These are phyloP conservation scores for Anoura caudifer DNA, from an alignment of 2,113 vertebrate species.

Conservation along the genomic window DNA sequence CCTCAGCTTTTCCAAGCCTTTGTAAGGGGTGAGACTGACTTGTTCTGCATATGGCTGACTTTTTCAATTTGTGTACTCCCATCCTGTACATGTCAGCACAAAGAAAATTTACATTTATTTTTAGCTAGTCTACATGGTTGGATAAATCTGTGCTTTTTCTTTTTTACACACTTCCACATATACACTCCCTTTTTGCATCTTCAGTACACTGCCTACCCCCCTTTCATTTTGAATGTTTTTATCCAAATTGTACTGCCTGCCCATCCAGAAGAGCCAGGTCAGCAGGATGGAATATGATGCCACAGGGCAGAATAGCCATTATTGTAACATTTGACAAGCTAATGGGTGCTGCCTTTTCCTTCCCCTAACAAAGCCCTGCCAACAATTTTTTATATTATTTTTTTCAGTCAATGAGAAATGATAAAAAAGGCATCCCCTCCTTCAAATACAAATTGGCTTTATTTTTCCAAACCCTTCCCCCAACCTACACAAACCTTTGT, in stretches of 20 bases:
- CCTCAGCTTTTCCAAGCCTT: background rate
- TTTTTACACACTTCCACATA: background rate
- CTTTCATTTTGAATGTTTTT: background rate
- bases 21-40: background rate
- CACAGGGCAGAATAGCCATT: background rate
- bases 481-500: background rate
- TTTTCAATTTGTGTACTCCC: background rate
- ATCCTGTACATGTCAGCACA: background rate
- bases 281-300: background rate
- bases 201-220: background rate
- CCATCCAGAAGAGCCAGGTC: conserved; percentile 12
- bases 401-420: conserved; percentile 18
- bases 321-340: background rate
- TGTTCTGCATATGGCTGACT: background rate
- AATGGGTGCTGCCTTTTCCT: background rate
- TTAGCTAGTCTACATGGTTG: background rate
- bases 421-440: background rate
- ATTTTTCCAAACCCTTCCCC: background rate
- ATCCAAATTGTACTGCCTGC: background rate
- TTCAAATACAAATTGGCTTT: background rate
- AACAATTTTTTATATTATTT: conserved; percentile 24
- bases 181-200: background rate
- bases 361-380: conserved; percentile 1
- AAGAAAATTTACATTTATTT: background rate
- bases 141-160: background rate